Conservation (phyloP, 2,797 vertebrate species). For the Coregonus sp. region DNA sequence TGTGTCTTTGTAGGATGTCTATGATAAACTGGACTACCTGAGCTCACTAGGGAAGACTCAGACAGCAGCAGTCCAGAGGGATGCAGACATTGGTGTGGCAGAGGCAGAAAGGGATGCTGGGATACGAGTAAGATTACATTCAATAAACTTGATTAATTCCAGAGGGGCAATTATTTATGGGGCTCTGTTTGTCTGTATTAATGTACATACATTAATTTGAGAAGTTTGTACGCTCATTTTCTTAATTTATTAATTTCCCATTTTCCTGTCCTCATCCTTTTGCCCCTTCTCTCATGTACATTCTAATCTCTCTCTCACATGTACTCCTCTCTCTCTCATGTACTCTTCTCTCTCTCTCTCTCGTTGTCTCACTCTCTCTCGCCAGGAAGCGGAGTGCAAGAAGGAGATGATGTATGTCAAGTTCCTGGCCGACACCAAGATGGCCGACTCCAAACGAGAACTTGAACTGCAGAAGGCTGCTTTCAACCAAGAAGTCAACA, state of each 20-base stretch:
- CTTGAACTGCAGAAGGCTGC: conserved; percentile 91
- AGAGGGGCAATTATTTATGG: not conserved
- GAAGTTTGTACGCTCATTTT: not conserved
- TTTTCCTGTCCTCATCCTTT: not conserved
- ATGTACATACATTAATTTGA: not conserved
- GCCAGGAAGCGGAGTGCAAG: conserved; percentile 91
- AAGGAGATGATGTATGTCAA: conserved; percentile 93
- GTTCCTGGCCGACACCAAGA: conserved; percentile 91
- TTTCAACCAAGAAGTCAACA: conserved; percentile 92
- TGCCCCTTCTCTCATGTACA: not conserved
- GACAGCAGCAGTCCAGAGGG: conserved; percentile 89
- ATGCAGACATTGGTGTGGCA: conserved; percentile 92
- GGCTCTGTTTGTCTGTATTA: too few species aligned
- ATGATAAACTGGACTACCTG: conserved; percentile 94
- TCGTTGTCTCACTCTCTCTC: not conserved
- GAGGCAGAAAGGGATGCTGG: conserved; percentile 93
- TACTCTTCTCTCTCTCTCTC: not conserved
- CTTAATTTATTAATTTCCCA: conserved; percentile 6
- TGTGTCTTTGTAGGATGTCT: conserved; percentile 84
- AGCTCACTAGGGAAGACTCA: conserved; percentile 95
- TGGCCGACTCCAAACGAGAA: conserved; percentile 89
- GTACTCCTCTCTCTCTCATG: not conserved
- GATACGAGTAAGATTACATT: conserved; percentile 80
- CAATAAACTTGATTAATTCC: not conserved
- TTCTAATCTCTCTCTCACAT: not conserved